Evolutionary conservation across 2,888 invertebrate genomes (phyloP).

Genomic region (Coenonympha arcania): DNA sequence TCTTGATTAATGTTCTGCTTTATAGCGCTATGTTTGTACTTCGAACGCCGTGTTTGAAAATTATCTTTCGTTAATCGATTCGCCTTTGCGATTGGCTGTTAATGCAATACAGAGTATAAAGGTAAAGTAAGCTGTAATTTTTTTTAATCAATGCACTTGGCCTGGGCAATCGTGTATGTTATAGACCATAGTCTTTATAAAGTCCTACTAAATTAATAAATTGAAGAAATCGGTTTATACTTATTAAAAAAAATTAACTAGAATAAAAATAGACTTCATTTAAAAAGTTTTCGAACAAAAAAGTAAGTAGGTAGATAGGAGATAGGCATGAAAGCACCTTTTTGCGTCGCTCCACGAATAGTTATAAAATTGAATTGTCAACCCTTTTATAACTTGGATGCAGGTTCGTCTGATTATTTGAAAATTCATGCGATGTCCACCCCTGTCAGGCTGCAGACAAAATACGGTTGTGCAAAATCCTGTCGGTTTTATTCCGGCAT

Average conservation of each 20-base stretch:
- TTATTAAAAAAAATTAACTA: too few relatives aligned
- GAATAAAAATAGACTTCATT: neutral
- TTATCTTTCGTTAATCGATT: conserved; percentile 29
- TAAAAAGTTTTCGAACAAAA: neutral
- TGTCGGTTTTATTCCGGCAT: conserved; percentile 47
- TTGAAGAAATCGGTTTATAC: too few relatives aligned
- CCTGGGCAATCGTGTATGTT: too few relatives aligned
- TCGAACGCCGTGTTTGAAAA: conserved; percentile 30
- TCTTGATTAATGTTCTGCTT: conserved; percentile 61
- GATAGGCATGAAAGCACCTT: conserved; percentile 13
- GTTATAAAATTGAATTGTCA: conserved; percentile 31
- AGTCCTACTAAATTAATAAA: too few relatives aligned
- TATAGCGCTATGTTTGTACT: conserved; percentile 38
- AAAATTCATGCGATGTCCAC: conserved; percentile 59
- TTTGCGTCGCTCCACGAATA: conserved; percentile 23
- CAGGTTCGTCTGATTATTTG: conserved; percentile 52
- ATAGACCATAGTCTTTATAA: too few relatives aligned
- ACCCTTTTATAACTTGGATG: conserved; percentile 32
- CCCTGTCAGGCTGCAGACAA: conserved; percentile 53
- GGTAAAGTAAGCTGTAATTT: too few relatives aligned
- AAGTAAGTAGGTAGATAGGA: neutral
- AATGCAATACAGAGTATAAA: neutral
- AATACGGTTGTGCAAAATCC: conserved; percentile 48
- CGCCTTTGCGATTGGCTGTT: neutral
- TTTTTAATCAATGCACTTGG: too few relatives aligned